Evolutionary conservation across 2,797 vertebrate genomes (phyloP), one percentile per base, ranked within the genome.

Genomic region (Myiothlypis coronata): DNA sequence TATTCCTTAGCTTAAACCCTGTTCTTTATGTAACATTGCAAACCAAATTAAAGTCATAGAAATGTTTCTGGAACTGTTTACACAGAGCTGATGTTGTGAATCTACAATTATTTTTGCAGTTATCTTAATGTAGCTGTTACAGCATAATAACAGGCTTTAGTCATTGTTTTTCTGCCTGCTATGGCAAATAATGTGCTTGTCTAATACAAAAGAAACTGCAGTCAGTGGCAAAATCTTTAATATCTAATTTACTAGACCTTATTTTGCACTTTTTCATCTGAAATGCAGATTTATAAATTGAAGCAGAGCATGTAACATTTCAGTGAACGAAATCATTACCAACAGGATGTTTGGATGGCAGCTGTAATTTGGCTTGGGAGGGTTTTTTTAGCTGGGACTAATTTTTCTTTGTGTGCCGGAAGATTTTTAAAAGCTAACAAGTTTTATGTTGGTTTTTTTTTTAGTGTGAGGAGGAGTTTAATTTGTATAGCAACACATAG

Each of bases 51-150:
- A 94, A 76, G 76, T 82, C 64, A 83, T 24, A 91, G 84, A 93
- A 97, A 87, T 88, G 61, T 81, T 95, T 82, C 46, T 89, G 89
- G 64, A 94, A 93, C 83, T 93, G 63, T 95, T 97, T 97, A 91
- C 50, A 24, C 28, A 87, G 83, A 94, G 60, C 85, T 86, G 83
- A 94, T 95, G 75, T 76, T 93, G 89, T 93, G 92, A 94, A 96
- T 95, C 87, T 83, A 80, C 94, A 93, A 67, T 96, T 97, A 96
- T 96, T 97, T 97, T 97, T 97, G 90, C 83, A 90, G 87, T 94
- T 96, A 90, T 93, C 47, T 95, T 97, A 97, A 96, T 96, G 90
- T 93, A 55, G 47, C 89, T n/a, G 26, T 80, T 97, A 87, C 27
- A 32, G 90, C 60, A 83, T 95, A 96, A 93, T 92, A 96, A 47